Conservation (phyloP, 2,888 invertebrate species). For the Drosophila pseudotalamancana region DNA sequence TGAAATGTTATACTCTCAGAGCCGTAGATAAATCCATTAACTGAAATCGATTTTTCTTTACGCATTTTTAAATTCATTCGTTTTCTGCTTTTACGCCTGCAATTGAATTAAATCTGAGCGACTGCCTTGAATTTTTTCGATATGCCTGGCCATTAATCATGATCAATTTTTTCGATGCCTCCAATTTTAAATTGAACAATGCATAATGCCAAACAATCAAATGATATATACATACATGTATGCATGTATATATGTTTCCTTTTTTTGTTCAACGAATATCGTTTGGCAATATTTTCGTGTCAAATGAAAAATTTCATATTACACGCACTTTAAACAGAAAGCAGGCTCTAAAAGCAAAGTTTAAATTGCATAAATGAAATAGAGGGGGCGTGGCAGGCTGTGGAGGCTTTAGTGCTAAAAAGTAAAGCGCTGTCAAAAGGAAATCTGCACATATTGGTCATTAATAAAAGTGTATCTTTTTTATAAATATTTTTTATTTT, state of each 20-base stretch:
- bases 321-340: constrained; percentile 30
- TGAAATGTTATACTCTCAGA: not conserved
- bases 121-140: constrained; percentile 32
- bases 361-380: constrained; percentile 33
- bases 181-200: constrained; percentile 54
- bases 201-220: constrained; percentile 51
- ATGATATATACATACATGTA: constrained; percentile 9
- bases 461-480: constrained; percentile 62
- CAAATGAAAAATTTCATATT: constrained; percentile 19
- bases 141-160: constrained; percentile 62
- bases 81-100: constrained; percentile 34
- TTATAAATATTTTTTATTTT: constrained; percentile 26
- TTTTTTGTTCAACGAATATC: constrained; percentile 30
- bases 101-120: constrained; percentile 65
- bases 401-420: constrained; percentile 32
- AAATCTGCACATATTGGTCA: constrained; percentile 77
- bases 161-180: constrained; percentile 18
- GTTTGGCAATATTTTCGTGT: constrained; percentile 20
- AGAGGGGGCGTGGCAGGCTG: not conserved
- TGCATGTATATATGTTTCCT: not conserved
- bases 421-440: constrained; percentile 61
- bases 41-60: constrained; percentile 41
- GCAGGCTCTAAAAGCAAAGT: constrained; percentile 49
- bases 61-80: constrained; percentile 14
- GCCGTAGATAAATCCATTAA: constrained; percentile 54